Evolutionary conservation across 2,797 vertebrate species (phyloP).

Genomic region (Alca torda): DNA sequence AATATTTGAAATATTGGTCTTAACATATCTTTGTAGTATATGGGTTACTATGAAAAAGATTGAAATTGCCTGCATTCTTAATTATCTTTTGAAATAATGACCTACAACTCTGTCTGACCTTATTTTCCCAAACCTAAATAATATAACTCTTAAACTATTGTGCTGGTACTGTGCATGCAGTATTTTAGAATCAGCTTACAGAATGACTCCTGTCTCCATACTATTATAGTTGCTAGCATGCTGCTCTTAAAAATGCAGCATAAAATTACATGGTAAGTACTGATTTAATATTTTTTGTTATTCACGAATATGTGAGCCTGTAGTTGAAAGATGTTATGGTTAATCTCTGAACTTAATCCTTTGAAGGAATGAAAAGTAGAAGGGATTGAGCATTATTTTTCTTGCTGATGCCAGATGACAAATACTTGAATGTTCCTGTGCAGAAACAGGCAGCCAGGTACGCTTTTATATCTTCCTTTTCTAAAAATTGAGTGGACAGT

Average conservation of each 20-base stretch:
- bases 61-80: neutral
- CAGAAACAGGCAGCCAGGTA: neutral
- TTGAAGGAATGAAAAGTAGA: slow-evolving; percentile 4
- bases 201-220: neutral
- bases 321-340: neutral
- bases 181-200: neutral
- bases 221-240: neutral
- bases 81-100: neutral
- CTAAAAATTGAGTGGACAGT: neutral
- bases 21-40: neutral
- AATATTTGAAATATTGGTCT: neutral
- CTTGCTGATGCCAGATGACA: neutral
- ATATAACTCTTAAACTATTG: neutral
- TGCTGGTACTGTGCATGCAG: neutral
- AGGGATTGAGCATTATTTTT: neutral
- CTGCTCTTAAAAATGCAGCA: neutral
- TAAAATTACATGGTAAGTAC: neutral
- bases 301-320: neutral
- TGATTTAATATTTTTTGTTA: neutral
- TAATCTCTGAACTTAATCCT: slow-evolving; percentile 39
- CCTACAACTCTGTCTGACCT: neutral
- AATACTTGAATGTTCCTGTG: neutral
- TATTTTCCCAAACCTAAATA: neutral
- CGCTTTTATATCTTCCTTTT: neutral
- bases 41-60: neutral